Percentiles rank a stretch among this genome's conserved stretches.
phyloP scores from a whole-genome alignment of 2,888 invertebrate species.

The Oithona nana region DNA sequence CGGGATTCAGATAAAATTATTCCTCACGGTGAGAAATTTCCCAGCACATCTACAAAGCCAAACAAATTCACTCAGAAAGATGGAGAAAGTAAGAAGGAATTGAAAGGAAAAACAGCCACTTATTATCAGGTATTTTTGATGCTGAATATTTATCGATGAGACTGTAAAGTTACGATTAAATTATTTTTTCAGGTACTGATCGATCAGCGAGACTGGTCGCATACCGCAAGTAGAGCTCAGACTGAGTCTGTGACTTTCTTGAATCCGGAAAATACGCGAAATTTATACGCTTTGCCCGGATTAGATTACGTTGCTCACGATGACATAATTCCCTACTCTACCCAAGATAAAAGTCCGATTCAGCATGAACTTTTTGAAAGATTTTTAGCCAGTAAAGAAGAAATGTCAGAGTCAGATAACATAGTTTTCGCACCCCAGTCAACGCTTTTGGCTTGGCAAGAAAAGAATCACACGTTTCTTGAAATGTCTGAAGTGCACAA shows the following conservation, averaged over 20 bases:
- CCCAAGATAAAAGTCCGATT: constrained; percentile 66
- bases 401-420: constrained; percentile 32
- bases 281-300: constrained; percentile 87
- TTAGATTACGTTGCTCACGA: constrained; percentile 95
- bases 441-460: constrained; percentile 82
- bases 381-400: constrained; percentile 42
- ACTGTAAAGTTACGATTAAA: not conserved
- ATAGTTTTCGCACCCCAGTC: constrained; percentile 74
- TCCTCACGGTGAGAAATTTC: constrained; percentile 35
- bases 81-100: constrained; percentile 23
- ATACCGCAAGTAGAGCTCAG: constrained; percentile 76
- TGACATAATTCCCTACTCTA: constrained; percentile 83
- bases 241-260: constrained; percentile 93
- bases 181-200: constrained; percentile 46
- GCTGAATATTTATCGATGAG: not conserved
- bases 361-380: constrained; percentile 93
- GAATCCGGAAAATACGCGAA: constrained; percentile 82
- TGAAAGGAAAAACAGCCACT: constrained; percentile 68
- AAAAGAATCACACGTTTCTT: constrained; percentile 91
- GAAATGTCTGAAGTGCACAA: constrained; percentile 90
- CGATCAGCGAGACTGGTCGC: constrained; percentile 87
- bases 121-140: constrained; percentile 63
- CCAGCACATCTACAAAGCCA: too few species aligned
- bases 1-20: constrained; percentile 61
- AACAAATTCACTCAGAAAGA: not conserved